Conservation (phyloP, 2,888 invertebrate species). For the Cosmopolites sordidus region DNA sequence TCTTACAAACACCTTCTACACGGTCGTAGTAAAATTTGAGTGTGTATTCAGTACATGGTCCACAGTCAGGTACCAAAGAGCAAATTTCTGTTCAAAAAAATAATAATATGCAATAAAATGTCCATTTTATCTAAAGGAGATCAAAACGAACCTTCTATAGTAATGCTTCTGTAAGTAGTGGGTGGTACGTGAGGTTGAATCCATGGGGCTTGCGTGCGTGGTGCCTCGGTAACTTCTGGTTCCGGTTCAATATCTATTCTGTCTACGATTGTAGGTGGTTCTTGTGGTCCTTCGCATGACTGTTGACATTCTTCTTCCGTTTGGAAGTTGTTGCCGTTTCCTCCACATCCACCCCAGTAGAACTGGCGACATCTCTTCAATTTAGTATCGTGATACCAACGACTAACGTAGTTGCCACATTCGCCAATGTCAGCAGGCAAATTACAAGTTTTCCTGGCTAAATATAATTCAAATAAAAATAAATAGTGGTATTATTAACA, state of each 20-base stretch:
- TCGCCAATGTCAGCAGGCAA: conserved; percentile 73
- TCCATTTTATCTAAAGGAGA: too few relatives aligned
- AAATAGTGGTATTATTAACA: too few relatives aligned
- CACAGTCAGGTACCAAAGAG: conserved; percentile 61
- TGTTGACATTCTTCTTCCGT: conserved; percentile 62
- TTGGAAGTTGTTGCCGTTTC: conserved; percentile 83
- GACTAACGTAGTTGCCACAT: conserved; percentile 68
- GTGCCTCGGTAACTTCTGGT: conserved; percentile 1
- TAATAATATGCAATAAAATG: too few relatives aligned
- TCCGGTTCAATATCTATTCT: neutral
- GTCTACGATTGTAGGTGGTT: neutral
- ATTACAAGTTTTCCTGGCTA: conserved; percentile 63
- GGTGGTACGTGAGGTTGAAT: conserved; percentile 17
- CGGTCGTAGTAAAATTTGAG: conserved; percentile 71
- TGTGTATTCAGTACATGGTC: conserved; percentile 59
- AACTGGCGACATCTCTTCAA: conserved; percentile 73
- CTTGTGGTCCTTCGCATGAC: conserved; percentile 55
- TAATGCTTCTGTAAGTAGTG: conserved; percentile 11
- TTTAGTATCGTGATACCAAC: conserved; percentile 81
- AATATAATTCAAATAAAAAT: neutral
- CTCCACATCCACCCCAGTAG: conserved; percentile 87
- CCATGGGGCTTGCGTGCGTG: conserved; percentile 16
- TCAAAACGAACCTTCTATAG: conserved; percentile 16
- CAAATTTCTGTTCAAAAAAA: conserved; percentile 70
- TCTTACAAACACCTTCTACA: conserved; percentile 66